Evolutionary conservation across 1,140 invertebrate genomes (phyloP), one percentile per base, ranked within the genome.

Genomic region (Asobara japonica): DNA sequence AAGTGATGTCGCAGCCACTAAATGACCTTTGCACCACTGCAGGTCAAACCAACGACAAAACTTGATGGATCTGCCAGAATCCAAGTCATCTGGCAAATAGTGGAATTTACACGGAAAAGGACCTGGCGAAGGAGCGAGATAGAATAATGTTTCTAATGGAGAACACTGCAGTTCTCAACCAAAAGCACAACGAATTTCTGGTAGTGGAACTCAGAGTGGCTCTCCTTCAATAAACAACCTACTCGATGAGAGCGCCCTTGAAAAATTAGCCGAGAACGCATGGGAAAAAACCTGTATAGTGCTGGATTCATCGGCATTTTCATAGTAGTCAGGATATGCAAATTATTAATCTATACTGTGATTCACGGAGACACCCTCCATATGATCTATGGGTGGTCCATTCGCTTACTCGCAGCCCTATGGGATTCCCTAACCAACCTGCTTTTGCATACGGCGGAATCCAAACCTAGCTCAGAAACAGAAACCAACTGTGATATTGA

Each of bases 311-410:
- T 70, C 7, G 64, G 70, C 4, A 62, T 77, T 2, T 41, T 71
- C n/a, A 30, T 77, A 5, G 13, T 65, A 3, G n/a, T 73, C 1
- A 5, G 31, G 29, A 1, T 61, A 31, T 65, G 68, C 0, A 74
- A 75, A 69, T 8, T 64, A 4, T 20, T 65, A 0, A 38, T 73
- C 0, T 68, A 73, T 31, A 75, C 68, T 0, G 22, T 65, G 6
- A 65, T 76, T 13, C 69, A 76, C 48, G 66, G 71, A 0, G 72
- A 72, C 41, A 66, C 75, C 0, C 62, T 77, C 25, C 73, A 77
- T 33, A 31, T 65, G 1, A 29, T 66, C 3, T 74, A 77, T n/a
- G 75, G 75, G 1, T 74, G 72, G 72, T 74, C 71, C 3, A 7
- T 72, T 0, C 33, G 30, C 7, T 31, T 72, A 3, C 6, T 71